Base-by-base conservation (phyloP, 2,888 invertebrate species). In the Thelaira solivaga region DNA sequence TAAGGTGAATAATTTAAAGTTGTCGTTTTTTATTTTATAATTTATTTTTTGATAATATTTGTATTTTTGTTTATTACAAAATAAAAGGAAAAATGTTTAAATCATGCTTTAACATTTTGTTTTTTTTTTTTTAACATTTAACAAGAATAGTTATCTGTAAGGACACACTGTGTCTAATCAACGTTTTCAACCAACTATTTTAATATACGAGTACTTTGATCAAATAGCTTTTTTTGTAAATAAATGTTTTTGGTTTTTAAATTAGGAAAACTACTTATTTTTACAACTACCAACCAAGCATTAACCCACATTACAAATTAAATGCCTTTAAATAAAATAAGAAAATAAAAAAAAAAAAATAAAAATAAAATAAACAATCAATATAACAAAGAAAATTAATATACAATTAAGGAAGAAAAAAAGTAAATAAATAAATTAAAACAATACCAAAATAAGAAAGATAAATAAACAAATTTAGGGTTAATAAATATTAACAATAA, bases 231-330 rank as follows among this genome's bases (percentile, higher is more conserved):
- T 76, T 47, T 79, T 71, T 53, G 20, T 41, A 36, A 43, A 76
- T 77, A 72, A 64, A 72, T 71, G 64, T 59, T n/a, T 24, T 26
- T 34, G 24, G 13, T 36, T 57, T 47, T 47, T 64, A 74, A 59
- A 65, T 76, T 76, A 78, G 78, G 47, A 77, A 80, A 75, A 65
- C 61, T 65, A 73, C 61, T 47, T 65, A 82, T 76, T 62, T 81
- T 69, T 55, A 82, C 81, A 82, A 83, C 83, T 84, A 83, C 75
- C 85, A 85, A 85, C 78, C 85, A 85, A 85, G 81, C 82, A 84
- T 84, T 64, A 82, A 78, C 64, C 80, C 76, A 49, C 73, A 76
- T 20, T 45, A 62, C 31, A 80, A 83, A 53, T 65, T 71, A 78
- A 71, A 78, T 78, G 61, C 78, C 78, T 78, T 78, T 16, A 61